Evolutionary conservation across 23 tunicate genomes (phyloP).

Genomic region (Styela plicata): DNA sequence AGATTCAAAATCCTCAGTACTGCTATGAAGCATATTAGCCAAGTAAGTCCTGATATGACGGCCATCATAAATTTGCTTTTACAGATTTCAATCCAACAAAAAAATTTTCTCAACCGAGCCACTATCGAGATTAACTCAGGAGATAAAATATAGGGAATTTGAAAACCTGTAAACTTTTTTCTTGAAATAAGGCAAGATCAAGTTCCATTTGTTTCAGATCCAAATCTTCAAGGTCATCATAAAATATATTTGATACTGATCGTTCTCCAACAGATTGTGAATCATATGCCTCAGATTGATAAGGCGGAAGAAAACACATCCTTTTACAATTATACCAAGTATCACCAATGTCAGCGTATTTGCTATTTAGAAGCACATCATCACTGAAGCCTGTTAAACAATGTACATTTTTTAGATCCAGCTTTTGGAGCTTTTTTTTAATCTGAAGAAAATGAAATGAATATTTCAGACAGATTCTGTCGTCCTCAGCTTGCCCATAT

Average conservation of each 20-base stretch:
- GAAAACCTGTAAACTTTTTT: slow-evolving; percentile 53
- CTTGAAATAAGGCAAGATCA: slow-evolving; percentile 48
- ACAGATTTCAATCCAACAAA: too few species aligned
- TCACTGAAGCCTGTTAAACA: slow-evolving; percentile 56
- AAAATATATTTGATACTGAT: neutral
- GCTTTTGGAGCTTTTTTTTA: too few species aligned
- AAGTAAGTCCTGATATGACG: neutral
- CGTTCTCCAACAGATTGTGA: neutral
- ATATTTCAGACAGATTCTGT: too few species aligned
- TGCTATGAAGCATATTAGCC: neutral
- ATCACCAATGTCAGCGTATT: slow-evolving; percentile 72
- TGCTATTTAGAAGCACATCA: slow-evolving; percentile 80
- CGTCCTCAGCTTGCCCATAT: too few species aligned
- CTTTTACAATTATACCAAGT: slow-evolving; percentile 80
- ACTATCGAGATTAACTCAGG: neutral
- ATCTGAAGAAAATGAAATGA: too few species aligned
- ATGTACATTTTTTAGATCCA: too few species aligned
- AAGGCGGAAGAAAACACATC: slow-evolving; percentile 66
- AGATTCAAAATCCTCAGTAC: too few species aligned
- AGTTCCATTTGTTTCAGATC: slow-evolving; percentile 71
- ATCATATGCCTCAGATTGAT: slow-evolving; percentile 1
- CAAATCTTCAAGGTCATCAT: neutral
- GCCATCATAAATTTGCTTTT: too few species aligned
- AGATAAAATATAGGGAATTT: too few species aligned
- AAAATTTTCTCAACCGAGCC: too few species aligned